A percentile compares a stretch with the other conserved stretches of the same genome.
These are phyloP conservation scores for Cinclus cinclus DNA, from an alignment of 2,113 vertebrate genomes.

Conservation along the genomic window DNA sequence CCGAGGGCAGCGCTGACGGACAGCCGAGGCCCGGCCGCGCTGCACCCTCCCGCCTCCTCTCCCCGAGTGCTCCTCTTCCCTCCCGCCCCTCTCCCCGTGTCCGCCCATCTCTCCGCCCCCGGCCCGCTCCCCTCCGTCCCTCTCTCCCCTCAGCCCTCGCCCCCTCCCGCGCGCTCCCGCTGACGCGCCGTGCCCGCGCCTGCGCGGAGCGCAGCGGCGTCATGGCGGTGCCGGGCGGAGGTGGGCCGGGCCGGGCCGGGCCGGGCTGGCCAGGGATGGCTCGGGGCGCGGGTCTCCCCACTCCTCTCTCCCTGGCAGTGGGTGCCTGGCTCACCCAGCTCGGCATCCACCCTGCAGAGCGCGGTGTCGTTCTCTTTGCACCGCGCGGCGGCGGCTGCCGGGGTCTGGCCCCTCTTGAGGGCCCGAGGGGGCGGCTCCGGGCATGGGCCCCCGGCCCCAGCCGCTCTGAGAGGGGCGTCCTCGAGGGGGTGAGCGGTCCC, in stretches of 20 bases:
- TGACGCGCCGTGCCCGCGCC: neutral
- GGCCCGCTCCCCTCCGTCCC: too few species aligned
- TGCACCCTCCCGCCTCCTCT: too few species aligned
- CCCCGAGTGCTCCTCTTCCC: neutral
- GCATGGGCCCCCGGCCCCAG: neutral
- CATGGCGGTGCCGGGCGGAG: neutral
- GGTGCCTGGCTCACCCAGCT: neutral
- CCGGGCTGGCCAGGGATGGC: neutral
- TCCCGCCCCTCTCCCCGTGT: neutral
- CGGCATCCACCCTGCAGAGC: too few species aligned
- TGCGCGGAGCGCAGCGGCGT: neutral
- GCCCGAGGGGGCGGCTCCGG: neutral
- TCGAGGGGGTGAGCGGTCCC: too few species aligned
- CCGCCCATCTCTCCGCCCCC: neutral
- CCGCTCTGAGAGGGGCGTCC: neutral
- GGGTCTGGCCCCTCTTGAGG: neutral
- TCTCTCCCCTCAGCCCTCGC: neutral
- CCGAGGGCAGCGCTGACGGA: accelerated
- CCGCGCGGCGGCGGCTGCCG: neutral
- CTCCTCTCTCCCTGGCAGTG: neutral
- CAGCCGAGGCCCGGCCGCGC: accelerated
- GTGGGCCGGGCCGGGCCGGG: neutral
- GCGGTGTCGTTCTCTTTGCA: too few species aligned
- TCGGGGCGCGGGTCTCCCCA: neutral
- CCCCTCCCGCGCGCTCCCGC: neutral